Conservation (phyloP, 1,140 invertebrate species). For the Goniozus legneri region DNA sequence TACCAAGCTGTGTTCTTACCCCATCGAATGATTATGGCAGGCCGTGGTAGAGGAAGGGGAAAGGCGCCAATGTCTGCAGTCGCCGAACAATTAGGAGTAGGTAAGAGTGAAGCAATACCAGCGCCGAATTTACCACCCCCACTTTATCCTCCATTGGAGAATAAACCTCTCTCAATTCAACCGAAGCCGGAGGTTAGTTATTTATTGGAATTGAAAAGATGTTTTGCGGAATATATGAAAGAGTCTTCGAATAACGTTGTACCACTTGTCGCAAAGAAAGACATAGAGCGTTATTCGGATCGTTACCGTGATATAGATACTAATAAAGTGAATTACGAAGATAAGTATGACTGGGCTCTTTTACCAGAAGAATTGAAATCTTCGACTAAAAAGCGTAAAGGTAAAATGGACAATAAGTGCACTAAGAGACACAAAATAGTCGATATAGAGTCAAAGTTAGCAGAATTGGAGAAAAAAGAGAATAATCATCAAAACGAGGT, state of each 20-base stretch:
- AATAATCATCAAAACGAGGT: slow-evolving; percentile 45
- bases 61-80: slow-evolving; percentile 58
- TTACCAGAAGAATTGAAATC: slow-evolving; percentile 59
- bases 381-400: slow-evolving; percentile 38
- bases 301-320: slow-evolving; percentile 56
- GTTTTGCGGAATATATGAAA: slow-evolving; percentile 58
- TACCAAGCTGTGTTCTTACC: too few species aligned
- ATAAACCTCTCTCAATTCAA: slow-evolving; percentile 59
- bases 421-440: slow-evolving; percentile 36
- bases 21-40: slow-evolving; percentile 43
- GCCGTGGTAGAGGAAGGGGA: slow-evolving; percentile 56
- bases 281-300: slow-evolving; percentile 66
- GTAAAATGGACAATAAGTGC: slow-evolving; percentile 10
- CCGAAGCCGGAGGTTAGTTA: slow-evolving; percentile 55
- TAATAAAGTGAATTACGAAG: slow-evolving; percentile 44
- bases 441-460: slow-evolving; percentile 53
- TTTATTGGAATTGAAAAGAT: slow-evolving; percentile 59
- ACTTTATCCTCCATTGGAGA: slow-evolving; percentile 62
- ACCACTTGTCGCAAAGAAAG: slow-evolving; percentile 53
- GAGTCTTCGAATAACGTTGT: slow-evolving; percentile 55
- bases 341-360: slow-evolving; percentile 55
- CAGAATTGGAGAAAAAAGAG: slow-evolving; percentile 62
- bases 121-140: slow-evolving; percentile 64
- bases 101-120: slow-evolving; percentile 59
- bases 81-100: slow-evolving; percentile 63